Evolutionary conservation across 2,113 vertebrate genomes (phyloP).

Genomic region (Eurypyga helias): DNA sequence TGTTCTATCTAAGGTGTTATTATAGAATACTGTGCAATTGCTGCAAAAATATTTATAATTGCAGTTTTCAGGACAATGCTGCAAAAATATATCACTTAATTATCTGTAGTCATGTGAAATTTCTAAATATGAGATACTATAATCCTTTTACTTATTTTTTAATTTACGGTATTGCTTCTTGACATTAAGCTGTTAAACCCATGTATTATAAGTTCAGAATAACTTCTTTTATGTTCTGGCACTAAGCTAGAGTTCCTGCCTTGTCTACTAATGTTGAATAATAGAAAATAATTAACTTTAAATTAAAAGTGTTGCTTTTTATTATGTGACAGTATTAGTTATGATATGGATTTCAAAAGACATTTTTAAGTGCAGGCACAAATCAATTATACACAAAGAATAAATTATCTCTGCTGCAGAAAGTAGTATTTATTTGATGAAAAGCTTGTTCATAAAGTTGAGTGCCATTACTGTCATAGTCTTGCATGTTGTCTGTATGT

Average conservation of each 20-base stretch:
- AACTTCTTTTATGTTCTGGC: slow-evolving; percentile 57
- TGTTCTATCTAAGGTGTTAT: not conserved
- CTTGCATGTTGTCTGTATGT: not conserved
- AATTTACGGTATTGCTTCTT: slow-evolving; percentile 52
- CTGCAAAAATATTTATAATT: not conserved
- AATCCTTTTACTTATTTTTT: slow-evolving; percentile 53
- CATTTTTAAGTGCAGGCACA: slow-evolving; percentile 65
- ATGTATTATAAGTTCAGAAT: slow-evolving; percentile 59
- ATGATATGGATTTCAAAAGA: slow-evolving; percentile 71
- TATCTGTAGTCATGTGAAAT: not conserved
- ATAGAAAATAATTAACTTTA: slow-evolving; percentile 75
- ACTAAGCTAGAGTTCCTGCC: slow-evolving; percentile 51
- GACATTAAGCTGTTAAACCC: slow-evolving; percentile 62
- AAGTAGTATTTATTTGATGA: slow-evolving; percentile 45
- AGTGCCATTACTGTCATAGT: not conserved
- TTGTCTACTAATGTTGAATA: slow-evolving; percentile 66
- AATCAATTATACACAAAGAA: slow-evolving; percentile 72
- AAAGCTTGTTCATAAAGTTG: not conserved
- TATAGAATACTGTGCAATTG: not conserved
- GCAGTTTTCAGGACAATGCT: not conserved
- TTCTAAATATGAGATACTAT: not conserved
- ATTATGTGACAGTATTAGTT: slow-evolving; percentile 65
- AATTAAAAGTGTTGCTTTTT: slow-evolving; percentile 72
- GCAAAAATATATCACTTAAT: slow-evolving; percentile 7
- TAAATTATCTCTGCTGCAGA: slow-evolving; percentile 52